These are phyloP conservation scores for mouse (Mus musculus) DNA, from an alignment of 2,113 vertebrate species.

Conservation along the genomic window DNA sequence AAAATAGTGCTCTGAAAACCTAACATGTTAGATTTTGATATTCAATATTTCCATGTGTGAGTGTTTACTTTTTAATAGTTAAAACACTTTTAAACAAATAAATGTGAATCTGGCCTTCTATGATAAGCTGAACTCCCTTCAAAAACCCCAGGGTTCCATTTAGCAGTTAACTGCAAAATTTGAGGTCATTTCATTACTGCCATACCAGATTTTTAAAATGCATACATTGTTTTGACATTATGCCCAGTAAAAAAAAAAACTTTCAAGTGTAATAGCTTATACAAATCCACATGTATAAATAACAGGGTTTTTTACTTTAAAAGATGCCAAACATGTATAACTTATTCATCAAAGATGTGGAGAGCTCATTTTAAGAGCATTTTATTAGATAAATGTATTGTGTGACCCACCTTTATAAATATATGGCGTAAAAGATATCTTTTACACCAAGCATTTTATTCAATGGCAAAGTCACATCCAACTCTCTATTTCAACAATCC, in stretches of 20 bases:
- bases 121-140: neutral
- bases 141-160: neutral
- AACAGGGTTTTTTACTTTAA: neutral
- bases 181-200: neutral
- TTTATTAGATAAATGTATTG: neutral
- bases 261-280: neutral
- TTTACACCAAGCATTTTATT: neutral
- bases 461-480: neutral
- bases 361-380: neutral
- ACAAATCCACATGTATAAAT: neutral
- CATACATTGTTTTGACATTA: neutral
- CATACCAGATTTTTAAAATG: neutral
- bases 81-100: neutral
- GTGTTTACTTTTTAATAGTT: conserved; percentile 30
- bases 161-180: neutral
- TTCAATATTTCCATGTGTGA: neutral
- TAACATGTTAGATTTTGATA: neutral
- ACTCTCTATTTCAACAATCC: neutral
- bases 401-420: neutral
- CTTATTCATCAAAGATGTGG: neutral
- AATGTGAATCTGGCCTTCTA: neutral
- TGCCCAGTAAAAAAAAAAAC: neutral
- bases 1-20: conserved; percentile 27
- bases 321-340: neutral
- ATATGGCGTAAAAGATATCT: neutral